These are phyloP conservation scores for Hippocampus guttulatus DNA, from an alignment of 2,113 vertebrate species.

Conservation along the genomic window DNA sequence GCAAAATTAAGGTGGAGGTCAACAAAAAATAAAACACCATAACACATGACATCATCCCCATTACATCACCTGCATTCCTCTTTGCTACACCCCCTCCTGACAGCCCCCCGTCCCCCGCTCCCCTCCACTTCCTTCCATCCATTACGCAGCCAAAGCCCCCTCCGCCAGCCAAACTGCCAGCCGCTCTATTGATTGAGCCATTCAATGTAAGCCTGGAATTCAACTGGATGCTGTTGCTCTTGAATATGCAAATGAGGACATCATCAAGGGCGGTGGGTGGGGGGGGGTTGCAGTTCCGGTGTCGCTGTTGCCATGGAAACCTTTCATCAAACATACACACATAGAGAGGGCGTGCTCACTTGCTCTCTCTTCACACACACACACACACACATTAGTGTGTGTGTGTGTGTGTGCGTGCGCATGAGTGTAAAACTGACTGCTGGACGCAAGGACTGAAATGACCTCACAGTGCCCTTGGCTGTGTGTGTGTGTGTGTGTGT, in stretches of 20 bases:
- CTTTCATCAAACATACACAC: constrained; percentile 44
- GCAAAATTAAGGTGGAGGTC: not conserved
- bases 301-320: constrained; percentile 61
- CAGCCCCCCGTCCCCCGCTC: not conserved
- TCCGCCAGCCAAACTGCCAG: not conserved
- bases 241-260: constrained; percentile 59
- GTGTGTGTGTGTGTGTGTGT: not conserved
- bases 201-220: constrained; percentile 65
- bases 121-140: constrained; percentile 7
- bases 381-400: too few relatives aligned
- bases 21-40: not conserved
- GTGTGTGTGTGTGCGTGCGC: constrained; percentile 10
- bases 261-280: not conserved
- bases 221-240: constrained; percentile 58
- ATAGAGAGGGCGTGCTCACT: constrained; percentile 5
- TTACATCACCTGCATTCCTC: constrained; percentile 49
- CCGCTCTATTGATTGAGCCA: constrained; percentile 59
- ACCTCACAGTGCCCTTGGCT: constrained; percentile 45
- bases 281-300: constrained; percentile 35
- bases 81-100: constrained; percentile 1
- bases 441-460: constrained; percentile 48
- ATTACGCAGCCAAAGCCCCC: constrained; percentile 2
- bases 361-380: not conserved
- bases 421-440: not conserved
- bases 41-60: constrained; percentile 24